These are phyloP conservation scores for Dolomedes plantarius DNA, from an alignment of 2,888 invertebrate genomes.

Conservation along the genomic window DNA sequence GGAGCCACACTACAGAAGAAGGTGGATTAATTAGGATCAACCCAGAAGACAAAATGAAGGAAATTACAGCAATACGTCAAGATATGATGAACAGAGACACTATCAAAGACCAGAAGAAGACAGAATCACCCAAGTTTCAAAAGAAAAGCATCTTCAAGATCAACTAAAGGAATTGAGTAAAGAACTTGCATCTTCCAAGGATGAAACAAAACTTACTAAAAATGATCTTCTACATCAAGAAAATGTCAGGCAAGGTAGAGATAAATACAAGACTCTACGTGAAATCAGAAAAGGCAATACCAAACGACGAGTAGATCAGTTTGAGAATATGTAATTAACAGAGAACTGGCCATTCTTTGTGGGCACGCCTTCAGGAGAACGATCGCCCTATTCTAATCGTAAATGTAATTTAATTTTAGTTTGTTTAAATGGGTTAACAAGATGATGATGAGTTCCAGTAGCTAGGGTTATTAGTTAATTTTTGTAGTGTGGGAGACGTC, in stretches of 20 bases:
- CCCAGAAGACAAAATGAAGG: no score
- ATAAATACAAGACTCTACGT: constrained; percentile 99
- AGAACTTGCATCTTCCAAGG: constrained; percentile 95
- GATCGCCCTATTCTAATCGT: no score
- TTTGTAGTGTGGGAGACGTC: no score
- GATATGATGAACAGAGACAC: no score
- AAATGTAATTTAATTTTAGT: no score
- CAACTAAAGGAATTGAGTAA: constrained; percentile 96
- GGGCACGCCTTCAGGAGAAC: no score
- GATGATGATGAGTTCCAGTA: no score
- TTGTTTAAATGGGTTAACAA: no score
- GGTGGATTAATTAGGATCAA: no score
- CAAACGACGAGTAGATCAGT: constrained; percentile 99
- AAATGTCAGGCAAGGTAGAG: constrained; percentile 98
- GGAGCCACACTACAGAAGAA: no score
- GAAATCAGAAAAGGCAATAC: constrained; percentile 99
- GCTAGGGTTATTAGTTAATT: no score
- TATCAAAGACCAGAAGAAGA: constrained; percentile 97
- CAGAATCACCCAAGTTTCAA: constrained; percentile 93
- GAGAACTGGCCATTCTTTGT: constrained; percentile 17
- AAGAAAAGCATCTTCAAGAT: constrained; percentile 95
- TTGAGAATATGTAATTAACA: constrained; percentile 93
- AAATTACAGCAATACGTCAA: no score
- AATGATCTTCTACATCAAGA: constrained; percentile 99
- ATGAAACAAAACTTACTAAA: constrained; percentile 94